Conservation (phyloP, 1,140 invertebrate species). For the Euwallacea similis region DNA sequence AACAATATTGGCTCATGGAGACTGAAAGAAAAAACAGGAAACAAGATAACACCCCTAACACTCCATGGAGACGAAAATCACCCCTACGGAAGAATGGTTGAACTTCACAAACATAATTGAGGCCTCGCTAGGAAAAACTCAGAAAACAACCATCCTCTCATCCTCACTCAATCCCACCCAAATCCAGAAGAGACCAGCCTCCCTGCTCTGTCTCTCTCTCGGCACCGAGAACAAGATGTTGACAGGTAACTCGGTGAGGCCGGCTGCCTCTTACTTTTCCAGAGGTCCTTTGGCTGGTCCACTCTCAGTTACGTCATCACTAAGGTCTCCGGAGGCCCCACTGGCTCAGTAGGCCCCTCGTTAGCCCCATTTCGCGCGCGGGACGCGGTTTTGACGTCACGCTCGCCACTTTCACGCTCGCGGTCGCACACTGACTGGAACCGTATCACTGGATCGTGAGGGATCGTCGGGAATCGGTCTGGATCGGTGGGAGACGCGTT, state of each 20-base stretch:
- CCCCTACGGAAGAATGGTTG: too few relatives aligned
- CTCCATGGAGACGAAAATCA: too few relatives aligned
- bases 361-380: constrained; percentile 31
- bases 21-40: too few relatives aligned
- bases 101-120: too few relatives aligned
- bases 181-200: constrained; percentile 1
- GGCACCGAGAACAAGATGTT: too few relatives aligned
- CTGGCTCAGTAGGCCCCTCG: constrained; percentile 44
- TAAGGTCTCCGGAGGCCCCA: constrained; percentile 46
- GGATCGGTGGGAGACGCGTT: constrained; percentile 19
- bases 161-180: not conserved
- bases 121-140: not conserved
- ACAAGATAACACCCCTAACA: too few relatives aligned
- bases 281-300: not conserved
- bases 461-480: constrained; percentile 43
- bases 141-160: not conserved
- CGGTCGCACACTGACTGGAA: constrained; percentile 53
- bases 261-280: not conserved
- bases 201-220: not conserved
- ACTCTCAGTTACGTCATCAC: constrained; percentile 19
- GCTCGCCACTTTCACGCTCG: constrained; percentile 28
- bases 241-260: not conserved
- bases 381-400: constrained; percentile 23
- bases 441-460: constrained; percentile 43
- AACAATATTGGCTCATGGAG: too few relatives aligned